Percentiles rank a stretch among this genome's conserved stretches.
Evolutionary conservation across 2,888 invertebrate genomes (phyloP).

Genomic region (Troides aeacus): DNA sequence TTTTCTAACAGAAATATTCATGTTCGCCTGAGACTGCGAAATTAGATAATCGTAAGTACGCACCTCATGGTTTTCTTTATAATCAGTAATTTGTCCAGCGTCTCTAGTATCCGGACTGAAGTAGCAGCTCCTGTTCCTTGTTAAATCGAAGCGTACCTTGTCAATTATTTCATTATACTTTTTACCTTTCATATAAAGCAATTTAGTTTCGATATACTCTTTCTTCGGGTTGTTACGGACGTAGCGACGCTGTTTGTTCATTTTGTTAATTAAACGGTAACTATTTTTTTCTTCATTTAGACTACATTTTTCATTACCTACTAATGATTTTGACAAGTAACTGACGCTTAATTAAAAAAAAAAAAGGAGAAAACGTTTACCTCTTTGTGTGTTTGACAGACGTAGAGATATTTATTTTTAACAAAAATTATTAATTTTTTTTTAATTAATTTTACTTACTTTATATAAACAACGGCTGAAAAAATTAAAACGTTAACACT

Average conservation of each 20-base stretch:
- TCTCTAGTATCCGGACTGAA: conserved; percentile 45
- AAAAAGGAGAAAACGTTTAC: neutral
- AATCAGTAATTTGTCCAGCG: conserved; percentile 42
- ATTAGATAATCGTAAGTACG: too few relatives aligned
- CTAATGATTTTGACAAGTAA: conserved; percentile 6
- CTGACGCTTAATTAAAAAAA: neutral
- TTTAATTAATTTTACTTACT: too few relatives aligned
- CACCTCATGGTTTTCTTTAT: conserved; percentile 9
- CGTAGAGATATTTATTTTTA: neutral
- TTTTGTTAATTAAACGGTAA: conserved; percentile 8
- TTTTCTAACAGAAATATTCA: too few relatives aligned
- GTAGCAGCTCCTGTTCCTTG: conserved; percentile 50
- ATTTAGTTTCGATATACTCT: conserved; percentile 13
- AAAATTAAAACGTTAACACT: too few relatives aligned
- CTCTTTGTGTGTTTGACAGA: neutral
- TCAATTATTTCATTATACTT: conserved; percentile 16
- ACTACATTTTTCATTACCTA: conserved; percentile 15
- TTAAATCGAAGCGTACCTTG: conserved; percentile 18
- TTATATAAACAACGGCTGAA: too few relatives aligned
- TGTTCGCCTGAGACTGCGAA: too few relatives aligned
- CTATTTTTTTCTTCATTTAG: neutral
- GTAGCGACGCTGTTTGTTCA: conserved; percentile 14
- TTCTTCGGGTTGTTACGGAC: conserved; percentile 7
- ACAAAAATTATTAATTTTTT: too few relatives aligned
- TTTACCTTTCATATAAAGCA: conserved; percentile 13